A percentile compares a stretch with the other conserved stretches of the same genome.
Evolutionary conservation across 1,140 invertebrate species (phyloP).

Genomic region (Paramacrobiotus metropolitanus): DNA sequence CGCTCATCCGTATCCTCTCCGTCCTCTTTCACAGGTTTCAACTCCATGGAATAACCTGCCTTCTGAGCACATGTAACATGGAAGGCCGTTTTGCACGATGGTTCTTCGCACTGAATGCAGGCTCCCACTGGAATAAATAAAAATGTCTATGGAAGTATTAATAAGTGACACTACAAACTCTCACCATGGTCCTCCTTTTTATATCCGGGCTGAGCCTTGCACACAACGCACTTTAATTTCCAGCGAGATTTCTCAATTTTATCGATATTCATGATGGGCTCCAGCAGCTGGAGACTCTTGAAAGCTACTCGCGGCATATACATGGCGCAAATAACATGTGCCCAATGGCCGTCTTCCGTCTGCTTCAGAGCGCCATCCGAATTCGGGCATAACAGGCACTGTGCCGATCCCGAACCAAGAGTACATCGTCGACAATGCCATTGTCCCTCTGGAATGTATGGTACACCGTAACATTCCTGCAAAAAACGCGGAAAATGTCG

Average conservation of each 20-base stretch:
- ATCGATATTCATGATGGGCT: conserved; percentile 86
- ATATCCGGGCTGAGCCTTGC: conserved; percentile 51
- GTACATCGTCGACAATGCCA: conserved; percentile 86
- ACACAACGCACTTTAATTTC: conserved; percentile 85
- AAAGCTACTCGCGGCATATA: conserved; percentile 98
- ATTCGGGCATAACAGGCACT: conserved; percentile 91
- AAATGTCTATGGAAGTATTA: neutral
- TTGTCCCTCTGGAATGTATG: conserved; percentile 94
- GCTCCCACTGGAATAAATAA: conserved; percentile 40
- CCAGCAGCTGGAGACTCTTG: conserved; percentile 85
- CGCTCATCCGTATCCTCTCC: conserved; percentile 33
- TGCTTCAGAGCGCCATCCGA: conserved; percentile 96
- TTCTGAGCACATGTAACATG: conserved; percentile 96
- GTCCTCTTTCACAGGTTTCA: conserved; percentile 47
- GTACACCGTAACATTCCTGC: conserved; percentile 88
- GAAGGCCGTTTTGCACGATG: conserved; percentile 86
- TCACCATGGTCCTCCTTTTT: neutral
- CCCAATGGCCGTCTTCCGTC: conserved; percentile 84
- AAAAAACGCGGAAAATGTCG: conserved; percentile 9
- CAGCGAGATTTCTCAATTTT: conserved; percentile 81
- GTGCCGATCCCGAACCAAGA: conserved; percentile 76
- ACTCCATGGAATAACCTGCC: conserved; percentile 79
- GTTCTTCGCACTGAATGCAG: conserved; percentile 92
- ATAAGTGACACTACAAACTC: neutral
- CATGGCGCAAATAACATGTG: conserved; percentile 89